Base-by-base conservation (phyloP, 2,888 invertebrate genomes). In the Trachelus iudaicus region DNA sequence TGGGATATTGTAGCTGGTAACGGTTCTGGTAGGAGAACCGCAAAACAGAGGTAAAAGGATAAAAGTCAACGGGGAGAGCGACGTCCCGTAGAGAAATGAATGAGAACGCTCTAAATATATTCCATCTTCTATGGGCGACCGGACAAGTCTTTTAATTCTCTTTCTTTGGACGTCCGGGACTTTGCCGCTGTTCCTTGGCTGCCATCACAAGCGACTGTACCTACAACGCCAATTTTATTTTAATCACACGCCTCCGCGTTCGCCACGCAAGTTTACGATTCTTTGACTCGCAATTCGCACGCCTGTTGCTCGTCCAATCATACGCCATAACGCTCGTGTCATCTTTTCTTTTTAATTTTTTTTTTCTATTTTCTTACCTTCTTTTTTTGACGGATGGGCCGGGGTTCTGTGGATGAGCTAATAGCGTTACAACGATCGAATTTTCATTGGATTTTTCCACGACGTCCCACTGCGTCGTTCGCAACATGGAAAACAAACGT, bases 101-200 rank as follows among this genome's bases (percentile, higher is more conserved):
- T 84, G 82, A 81, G 81, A 56, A 56, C 73, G 75, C 79, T 79
- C 83, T 83, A 84, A 83, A 84, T 83, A 83, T 78, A 76, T 35
- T 33, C 68, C 71, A 79, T 76, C 80, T 81, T 82, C 81, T 79
- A 75, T 69, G 37, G 74, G 6, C 30, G 11, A 33, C 73, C 34
- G 73, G 71, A 75, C 56, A 75, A 69, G 73, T 76, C 79, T 76
- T 76, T 77, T 75, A 37, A 37, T 69, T 73, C 68, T 74, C 73
- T 79, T 77, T 76, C 69, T 77, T 73, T 75, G 73, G 56, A 56
- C 34, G 75, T 75, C 37, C 73, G 35, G 77, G 77, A 76, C 78
- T 78, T 80, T 76, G 78, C 77, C 80, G 71, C 11, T 34, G 31
- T 56, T 56, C 23, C 56, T 56, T 56, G 23, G 23, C 56, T 56